Evolutionary conservation across 2,888 invertebrate species (phyloP).

Genomic region (Criorhina ranunculi): DNA sequence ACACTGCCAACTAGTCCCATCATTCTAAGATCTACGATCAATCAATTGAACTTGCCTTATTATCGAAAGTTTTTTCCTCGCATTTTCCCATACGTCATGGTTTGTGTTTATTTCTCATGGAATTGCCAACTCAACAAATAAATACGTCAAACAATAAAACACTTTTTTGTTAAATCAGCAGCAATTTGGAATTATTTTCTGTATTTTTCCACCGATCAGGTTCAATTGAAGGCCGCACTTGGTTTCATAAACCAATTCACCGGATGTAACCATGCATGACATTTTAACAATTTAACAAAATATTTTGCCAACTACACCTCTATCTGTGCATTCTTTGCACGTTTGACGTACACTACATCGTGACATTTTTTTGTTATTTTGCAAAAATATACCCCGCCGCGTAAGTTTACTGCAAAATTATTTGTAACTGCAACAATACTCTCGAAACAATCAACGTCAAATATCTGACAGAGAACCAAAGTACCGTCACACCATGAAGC

Average conservation of each 20-base stretch:
- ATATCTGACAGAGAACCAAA: slow-evolving; percentile 25
- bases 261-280: slow-evolving; percentile 53
- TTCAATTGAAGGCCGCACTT: slow-evolving; percentile 7
- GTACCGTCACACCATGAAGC: slow-evolving; percentile 10
- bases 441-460: slow-evolving; percentile 1
- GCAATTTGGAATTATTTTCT: no score
- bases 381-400: slow-evolving; percentile 16
- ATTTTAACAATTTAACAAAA: slow-evolving; percentile 54
- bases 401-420: slow-evolving; percentile 52
- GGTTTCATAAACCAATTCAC: slow-evolving; percentile 13
- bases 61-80: no score
- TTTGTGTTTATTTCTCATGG: no score
- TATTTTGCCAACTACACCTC: slow-evolving; percentile 46
- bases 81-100: no score
- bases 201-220: background rate
- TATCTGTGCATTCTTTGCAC: slow-evolving; percentile 62
- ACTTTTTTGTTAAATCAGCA: no score
- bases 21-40: no score
- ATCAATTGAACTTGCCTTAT: no score
- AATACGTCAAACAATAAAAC: no score
- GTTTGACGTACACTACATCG: slow-evolving; percentile 70
- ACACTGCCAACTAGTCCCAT: no score
- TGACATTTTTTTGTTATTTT: slow-evolving; percentile 65
- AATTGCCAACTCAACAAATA: no score
- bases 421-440: slow-evolving; percentile 19